Evolutionary conservation across 2,797 vertebrate species (phyloP).

Genomic region (Carcharodon carcharias): DNA sequence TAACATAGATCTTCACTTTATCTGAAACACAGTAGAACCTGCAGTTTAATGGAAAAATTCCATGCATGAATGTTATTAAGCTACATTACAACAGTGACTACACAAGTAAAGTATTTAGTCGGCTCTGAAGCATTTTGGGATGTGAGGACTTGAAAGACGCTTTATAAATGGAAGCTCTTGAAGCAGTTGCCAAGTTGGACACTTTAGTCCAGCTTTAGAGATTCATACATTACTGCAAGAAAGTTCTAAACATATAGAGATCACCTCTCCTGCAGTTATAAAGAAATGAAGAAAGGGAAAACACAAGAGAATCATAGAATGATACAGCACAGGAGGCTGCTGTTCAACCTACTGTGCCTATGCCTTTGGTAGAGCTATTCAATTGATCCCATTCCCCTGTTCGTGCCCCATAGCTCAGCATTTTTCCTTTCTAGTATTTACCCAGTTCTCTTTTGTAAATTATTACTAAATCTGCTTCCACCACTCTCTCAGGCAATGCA

Average conservation of each 20-base stretch:
- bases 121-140: neutral
- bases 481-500: neutral
- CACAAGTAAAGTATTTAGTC: neutral
- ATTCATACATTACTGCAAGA: neutral
- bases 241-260: neutral
- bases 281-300: conserved; percentile 15
- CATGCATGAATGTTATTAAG: neutral
- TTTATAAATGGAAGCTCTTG: neutral
- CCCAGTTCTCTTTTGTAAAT: neutral
- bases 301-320: neutral
- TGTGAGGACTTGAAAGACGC: neutral
- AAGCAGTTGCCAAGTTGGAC: neutral
- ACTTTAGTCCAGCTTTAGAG: neutral
- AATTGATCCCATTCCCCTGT: neutral
- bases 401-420: neutral
- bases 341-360: neutral
- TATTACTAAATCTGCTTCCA: neutral
- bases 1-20: conserved; percentile 77
- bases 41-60: conserved; percentile 35
- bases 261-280: neutral
- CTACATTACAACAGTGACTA: neutral
- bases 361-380: neutral
- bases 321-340: neutral
- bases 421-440: neutral
- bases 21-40: conserved; percentile 77